Conservation (phyloP, 2,797 vertebrate species). For the Epinephelus coioides region DNA sequence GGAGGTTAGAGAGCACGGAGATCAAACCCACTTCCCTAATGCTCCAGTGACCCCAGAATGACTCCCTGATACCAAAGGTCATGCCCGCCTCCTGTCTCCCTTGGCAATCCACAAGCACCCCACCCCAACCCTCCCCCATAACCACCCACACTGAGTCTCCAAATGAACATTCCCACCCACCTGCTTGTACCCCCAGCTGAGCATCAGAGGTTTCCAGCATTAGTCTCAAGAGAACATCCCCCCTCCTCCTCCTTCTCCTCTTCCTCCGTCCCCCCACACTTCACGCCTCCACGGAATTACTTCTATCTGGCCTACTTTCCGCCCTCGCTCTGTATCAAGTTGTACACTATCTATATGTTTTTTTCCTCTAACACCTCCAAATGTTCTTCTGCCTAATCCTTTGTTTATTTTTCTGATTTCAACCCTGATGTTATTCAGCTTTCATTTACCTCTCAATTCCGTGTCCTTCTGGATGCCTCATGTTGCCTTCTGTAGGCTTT, state of each 20-base stretch:
- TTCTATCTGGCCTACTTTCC: conserved; percentile 87
- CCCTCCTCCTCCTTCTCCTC: conserved; percentile 16
- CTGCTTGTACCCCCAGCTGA: conserved; percentile 79
- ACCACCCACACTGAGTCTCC: conserved; percentile 72
- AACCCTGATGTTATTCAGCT: conserved; percentile 40
- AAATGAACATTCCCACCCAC: conserved; percentile 76
- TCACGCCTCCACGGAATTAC: conserved; percentile 79
- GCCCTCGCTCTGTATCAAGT: conserved; percentile 72
- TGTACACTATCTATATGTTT: conserved; percentile 71
- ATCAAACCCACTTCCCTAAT: conserved; percentile 50
- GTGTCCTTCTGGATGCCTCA: conserved; percentile 16
- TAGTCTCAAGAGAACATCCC: conserved; percentile 67
- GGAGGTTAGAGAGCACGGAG: conserved; percentile 24
- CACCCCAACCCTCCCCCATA: conserved; percentile 7
- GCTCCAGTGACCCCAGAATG: conserved; percentile 69
- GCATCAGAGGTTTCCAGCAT: conserved; percentile 74
- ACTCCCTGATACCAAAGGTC: conserved; percentile 77
- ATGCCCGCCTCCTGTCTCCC: conserved; percentile 50
- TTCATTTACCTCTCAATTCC: conserved; percentile 42
- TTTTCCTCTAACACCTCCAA: conserved; percentile 62
- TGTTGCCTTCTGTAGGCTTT: conserved; percentile 35
- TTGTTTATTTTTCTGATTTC: conserved; percentile 46
- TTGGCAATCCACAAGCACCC: conserved; percentile 28
- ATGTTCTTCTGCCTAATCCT: conserved; percentile 55
- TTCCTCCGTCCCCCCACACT: conserved; percentile 50